Base-by-base conservation (phyloP, 2,113 vertebrate genomes). In the Pipa parva region DNA sequence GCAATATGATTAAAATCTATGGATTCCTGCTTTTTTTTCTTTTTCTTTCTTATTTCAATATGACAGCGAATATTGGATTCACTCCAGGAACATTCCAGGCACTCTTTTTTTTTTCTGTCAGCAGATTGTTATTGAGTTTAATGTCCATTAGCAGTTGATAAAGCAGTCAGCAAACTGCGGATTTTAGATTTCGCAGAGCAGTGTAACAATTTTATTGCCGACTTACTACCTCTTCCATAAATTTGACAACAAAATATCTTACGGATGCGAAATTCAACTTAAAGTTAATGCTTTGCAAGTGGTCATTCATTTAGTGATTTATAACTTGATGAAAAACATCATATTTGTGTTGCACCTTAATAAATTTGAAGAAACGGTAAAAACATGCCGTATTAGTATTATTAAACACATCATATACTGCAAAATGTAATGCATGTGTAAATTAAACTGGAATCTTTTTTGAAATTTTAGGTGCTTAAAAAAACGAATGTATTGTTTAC, bases 41-140 rank as follows among this genome's bases (percentile, higher is more conserved):
- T 27, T 31, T 33, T 63, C 50, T 50, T 51, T n/a, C 17, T 37
- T 45, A 18, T 18, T 55, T 55, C 25, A 17, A 22, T 28, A 42
- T 24, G 46, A 28, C 57, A 5, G 5, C 50, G 22, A 68, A 50
- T 25, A 39, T 28, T 69, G 56, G 57, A 60, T 28, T 17, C 24
- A 27, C 12, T 51, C 65, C 65, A 69, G 51, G 57, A 52, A 69
- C 65, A 69, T 69, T 52, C 64, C 57, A 60, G 20, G 11, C 29
- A 49, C 22, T 24, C 24, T 37, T 10, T 48, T 45, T 52, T 58
- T 58, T n/a, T 26, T 49, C 45, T 48, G 39, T 49, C 18, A 36
- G 15, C n/a, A 56, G 63, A 59, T 59, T 49, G 50, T 25, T 26
- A 26, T 52, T 51, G 24, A 25, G 11, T 25, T 26, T 56, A 37